Percentiles rank a stretch among this genome's conserved stretches.
Evolutionary conservation across 2,113 vertebrate genomes (phyloP).

Genomic region (Myxocyprinus asiaticus): DNA sequence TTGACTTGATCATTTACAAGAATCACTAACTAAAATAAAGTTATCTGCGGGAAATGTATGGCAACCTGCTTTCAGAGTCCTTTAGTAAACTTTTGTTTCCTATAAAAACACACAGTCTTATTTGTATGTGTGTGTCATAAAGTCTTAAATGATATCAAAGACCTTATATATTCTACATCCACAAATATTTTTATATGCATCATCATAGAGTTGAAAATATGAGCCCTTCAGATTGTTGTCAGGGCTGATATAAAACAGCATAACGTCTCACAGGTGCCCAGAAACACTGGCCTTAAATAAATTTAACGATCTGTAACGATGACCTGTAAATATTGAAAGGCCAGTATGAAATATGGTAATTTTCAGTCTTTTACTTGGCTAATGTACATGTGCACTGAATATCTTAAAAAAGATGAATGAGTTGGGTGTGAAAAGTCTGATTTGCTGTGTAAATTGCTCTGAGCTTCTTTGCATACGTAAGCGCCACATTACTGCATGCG

Average conservation of each 20-base stretch:
- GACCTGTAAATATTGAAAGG: slow-evolving; percentile 23
- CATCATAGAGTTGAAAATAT: slow-evolving; percentile 13
- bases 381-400: not conserved
- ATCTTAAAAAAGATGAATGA: not conserved
- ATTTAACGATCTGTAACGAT: slow-evolving; percentile 34
- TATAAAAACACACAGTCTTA: too few relatives aligned
- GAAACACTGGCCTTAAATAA: slow-evolving; percentile 22
- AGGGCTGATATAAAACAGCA: slow-evolving; percentile 22
- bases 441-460: slow-evolving; percentile 11
- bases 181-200: slow-evolving; percentile 6
- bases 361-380: not conserved
- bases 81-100: too few relatives aligned
- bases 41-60: too few relatives aligned
- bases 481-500: slow-evolving; percentile 5
- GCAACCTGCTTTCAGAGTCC: too few relatives aligned
- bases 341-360: slow-evolving; percentile 33
- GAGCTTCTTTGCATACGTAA: not conserved
- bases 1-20: too few relatives aligned
- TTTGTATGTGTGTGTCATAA: too few relatives aligned
- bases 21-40: too few relatives aligned
- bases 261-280: not conserved
- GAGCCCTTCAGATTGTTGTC: not conserved
- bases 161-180: not conserved
- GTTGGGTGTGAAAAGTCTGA: not conserved
- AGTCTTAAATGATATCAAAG: too few relatives aligned